Evolutionary conservation across 2,888 invertebrate genomes (phyloP), one percentile per base, ranked within the genome.

Genomic region (Phalangium opilio): DNA sequence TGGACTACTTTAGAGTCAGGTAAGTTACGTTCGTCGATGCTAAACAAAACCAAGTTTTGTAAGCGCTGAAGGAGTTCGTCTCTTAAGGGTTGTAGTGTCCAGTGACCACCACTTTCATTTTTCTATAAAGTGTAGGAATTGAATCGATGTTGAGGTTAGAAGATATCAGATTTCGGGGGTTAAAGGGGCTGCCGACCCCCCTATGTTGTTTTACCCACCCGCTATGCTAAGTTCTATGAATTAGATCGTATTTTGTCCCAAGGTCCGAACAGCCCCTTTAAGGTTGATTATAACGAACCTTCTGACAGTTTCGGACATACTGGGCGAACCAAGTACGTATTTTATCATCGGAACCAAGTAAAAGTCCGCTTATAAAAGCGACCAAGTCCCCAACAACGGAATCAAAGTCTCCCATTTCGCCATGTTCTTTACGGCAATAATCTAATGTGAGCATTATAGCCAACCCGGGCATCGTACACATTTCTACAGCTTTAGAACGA

Each of bases 241-340:
- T 11, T 34, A 11, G 34, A 10, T 33, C 34, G 11, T 33, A 33
- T 33, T 33, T 33, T 33, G 34, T 33, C 10, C 11, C 11, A 10
- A 33, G 10, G 10, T 33, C 11, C 11, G 10, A 11, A 33, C 34
- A 33, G 11, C 34, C 10, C 34, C 11, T 10, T 11, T 33, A n/a
- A 34, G 35, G 4, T n/a, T 34, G 3, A 2, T 14, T 34, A 34
- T 2, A 34, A 27, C 21, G 41, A 36, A 52, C 52, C 49, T 84
- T 84, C 60, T 87, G 86, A 0, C 84, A 81, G 57, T 82, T 83
- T 48, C 90, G 76, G 41, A 93, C 77, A 62, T 87, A 93, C 61
- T 83, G 75, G 1, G 89, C 86, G 66, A 93, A 89, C 93, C 93
- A 95, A 46, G 81, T 81, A 60, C 91, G 74, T 3, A 86, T 80